Evolutionary conservation across 2,113 vertebrate genomes (phyloP), one percentile per base, ranked within the genome.

Genomic region (Sapayoa aenigma): DNA sequence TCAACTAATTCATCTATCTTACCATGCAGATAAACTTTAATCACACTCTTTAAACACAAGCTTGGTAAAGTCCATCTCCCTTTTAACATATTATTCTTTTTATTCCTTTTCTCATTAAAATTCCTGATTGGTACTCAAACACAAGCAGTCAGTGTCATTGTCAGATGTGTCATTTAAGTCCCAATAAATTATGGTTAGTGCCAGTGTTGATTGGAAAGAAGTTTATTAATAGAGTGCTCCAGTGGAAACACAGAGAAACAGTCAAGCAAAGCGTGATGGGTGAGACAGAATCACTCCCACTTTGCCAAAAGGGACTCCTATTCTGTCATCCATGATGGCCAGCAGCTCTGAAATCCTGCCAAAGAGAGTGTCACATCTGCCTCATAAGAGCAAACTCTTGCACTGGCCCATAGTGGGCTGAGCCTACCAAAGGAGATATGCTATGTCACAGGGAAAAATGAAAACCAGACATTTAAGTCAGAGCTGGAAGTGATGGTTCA

Each of bases 101-200:
- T 87, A 23, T 25, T 91, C 49, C 77, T 73, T 88, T 85, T 72
- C 42, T 87, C 78, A 82, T 93, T 92, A 94, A 96, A 96, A 96
- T 95, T 94, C 96, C 85, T 87, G 33, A 69, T 59, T 1, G 2
- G 62, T 93, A 56, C 44, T 90, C 73, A 63, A 95, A 85, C 77
- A 87, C 39, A 50, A 96, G 74, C 85, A 94, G 82, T 71, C 89
- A 82, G 22, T 94, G 75, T 89, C 93, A 66, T 83, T 93, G 85
- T 93, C 95, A 93, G 87, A 87, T 14, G 8, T 65, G 71, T 80
- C 93, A 86, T 83, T 95, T 72, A 93, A 92, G 89, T 83, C 67
- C 14, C 44, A 87, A 77, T 92, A 95, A 83, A 85, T 95, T 94
- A 89, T 72, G 60, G 85, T 87, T 84, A 95, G 76, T 85, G 71